Conservation (phyloP, 2,797 vertebrate genomes). For the Ciconia nigra region DNA sequence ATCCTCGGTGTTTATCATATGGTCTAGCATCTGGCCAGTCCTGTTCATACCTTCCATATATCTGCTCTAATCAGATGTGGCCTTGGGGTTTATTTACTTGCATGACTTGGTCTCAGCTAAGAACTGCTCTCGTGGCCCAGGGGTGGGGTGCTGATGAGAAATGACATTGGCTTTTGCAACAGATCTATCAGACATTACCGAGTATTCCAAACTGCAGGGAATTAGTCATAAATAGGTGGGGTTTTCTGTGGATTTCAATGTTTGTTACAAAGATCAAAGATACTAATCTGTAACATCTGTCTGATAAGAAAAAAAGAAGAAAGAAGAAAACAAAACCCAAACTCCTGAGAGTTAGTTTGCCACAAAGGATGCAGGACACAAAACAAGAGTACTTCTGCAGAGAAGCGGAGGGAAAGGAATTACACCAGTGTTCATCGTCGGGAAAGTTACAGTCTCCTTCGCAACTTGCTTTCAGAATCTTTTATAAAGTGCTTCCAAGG, state of each 20-base stretch:
- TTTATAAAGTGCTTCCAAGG: neutral
- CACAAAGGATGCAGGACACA: neutral
- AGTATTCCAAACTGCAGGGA: neutral
- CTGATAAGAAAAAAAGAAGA: neutral
- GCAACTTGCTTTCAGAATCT: neutral
- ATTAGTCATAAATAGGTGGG: neutral
- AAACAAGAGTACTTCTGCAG: neutral
- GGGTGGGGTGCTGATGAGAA: neutral
- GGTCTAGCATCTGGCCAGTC: slow-evolving; percentile 73
- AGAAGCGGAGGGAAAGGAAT: neutral
- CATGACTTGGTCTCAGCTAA: slow-evolving; percentile 20
- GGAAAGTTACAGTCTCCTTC: neutral
- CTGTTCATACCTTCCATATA: slow-evolving; percentile 54
- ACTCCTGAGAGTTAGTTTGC: neutral
- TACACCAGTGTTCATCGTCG: accelerated
- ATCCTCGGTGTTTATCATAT: slow-evolving; percentile 74
- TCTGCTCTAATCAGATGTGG: slow-evolving; percentile 61
- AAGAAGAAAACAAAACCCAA: neutral
- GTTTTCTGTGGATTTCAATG: neutral
- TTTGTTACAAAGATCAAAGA: neutral
- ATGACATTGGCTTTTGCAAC: neutral
- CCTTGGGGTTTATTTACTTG: slow-evolving; percentile 38
- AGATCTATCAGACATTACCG: neutral
- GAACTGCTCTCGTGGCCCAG: neutral
- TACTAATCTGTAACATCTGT: neutral